These are phyloP conservation scores for Gonocerus acuteangulatus DNA, from an alignment of 2,888 invertebrate species.

Conservation along the genomic window DNA sequence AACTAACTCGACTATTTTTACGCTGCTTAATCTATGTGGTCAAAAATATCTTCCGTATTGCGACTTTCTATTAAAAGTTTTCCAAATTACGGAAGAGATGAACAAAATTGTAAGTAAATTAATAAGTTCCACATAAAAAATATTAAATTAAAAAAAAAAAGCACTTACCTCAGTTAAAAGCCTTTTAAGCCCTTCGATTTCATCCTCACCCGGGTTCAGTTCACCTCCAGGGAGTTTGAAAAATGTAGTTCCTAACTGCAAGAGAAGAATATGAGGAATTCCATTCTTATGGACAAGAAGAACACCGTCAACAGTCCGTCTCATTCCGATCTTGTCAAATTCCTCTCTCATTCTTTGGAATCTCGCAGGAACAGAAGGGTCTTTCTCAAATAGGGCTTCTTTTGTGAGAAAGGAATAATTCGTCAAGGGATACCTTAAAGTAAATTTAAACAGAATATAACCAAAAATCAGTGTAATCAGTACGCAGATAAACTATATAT, in stretches of 20 bases:
- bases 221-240: slow-evolving; percentile 99
- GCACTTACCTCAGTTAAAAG: slow-evolving; percentile 67
- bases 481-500: no score
- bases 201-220: slow-evolving; percentile 89
- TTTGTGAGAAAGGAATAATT: slow-evolving; percentile 99
- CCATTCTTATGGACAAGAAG: slow-evolving; percentile 95
- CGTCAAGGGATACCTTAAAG: slow-evolving; percentile 74
- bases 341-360: slow-evolving; percentile 98
- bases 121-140: no score
- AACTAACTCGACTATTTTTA: no score
- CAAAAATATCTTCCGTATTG: no score
- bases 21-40: no score
- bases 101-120: no score
- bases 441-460: no score
- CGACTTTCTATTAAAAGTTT: no score
- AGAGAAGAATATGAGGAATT: slow-evolving; percentile 90
- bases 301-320: slow-evolving; percentile 75
- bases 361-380: slow-evolving; percentile 93
- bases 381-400: slow-evolving; percentile 95
- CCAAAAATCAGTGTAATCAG: no score
- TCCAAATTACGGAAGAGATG: no score
- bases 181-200: slow-evolving; percentile 92
- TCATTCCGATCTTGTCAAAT: slow-evolving; percentile 93
- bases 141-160: no score
- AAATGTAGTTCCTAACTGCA: slow-evolving; percentile 96